Percentiles rank a stretch among this genome's conserved stretches.
These are phyloP conservation scores for Carassius carassius DNA, from an alignment of 2,113 vertebrate genomes.

Conservation along the genomic window DNA sequence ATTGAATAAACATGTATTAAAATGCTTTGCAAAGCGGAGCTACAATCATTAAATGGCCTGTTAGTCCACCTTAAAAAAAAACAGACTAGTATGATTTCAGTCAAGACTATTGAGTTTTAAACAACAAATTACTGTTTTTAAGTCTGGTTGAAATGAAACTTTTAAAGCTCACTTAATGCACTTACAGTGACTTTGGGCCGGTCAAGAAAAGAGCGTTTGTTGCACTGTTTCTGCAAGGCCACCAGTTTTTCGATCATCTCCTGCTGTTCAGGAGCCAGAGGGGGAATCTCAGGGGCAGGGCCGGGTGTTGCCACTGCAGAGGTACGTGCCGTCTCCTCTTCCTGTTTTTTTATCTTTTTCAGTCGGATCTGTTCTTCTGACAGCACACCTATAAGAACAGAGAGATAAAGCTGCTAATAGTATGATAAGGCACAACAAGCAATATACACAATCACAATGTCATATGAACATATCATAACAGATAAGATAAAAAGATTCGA, in stretches of 20 bases:
- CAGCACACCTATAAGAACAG: conserved; percentile 81
- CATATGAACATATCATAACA: neutral
- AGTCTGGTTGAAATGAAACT: too few relatives aligned
- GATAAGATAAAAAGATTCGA: neutral
- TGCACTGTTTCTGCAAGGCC: conserved; percentile 93
- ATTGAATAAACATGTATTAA: too few relatives aligned
- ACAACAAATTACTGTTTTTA: too few relatives aligned
- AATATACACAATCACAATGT: neutral
- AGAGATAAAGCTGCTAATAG: neutral
- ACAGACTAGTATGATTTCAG: too few relatives aligned
- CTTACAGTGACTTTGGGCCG: conserved; percentile 90
- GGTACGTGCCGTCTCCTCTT: conserved; percentile 84
- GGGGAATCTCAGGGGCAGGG: conserved; percentile 67
- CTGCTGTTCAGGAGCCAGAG: conserved; percentile 87
- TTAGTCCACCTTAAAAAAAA: too few relatives aligned
- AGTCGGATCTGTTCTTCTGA: conserved; percentile 93
- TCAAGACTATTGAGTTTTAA: too few relatives aligned
- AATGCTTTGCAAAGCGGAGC: too few relatives aligned
- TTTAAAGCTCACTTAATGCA: neutral
- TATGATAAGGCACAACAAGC: neutral
- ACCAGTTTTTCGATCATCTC: conserved; percentile 97
- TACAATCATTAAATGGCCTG: too few relatives aligned
- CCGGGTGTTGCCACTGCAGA: conserved; percentile 72
- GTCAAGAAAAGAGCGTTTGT: conserved; percentile 93
- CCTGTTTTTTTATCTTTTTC: conserved; percentile 94